A percentile compares a stretch with the other conserved stretches of the same genome.
Evolutionary conservation across 1,140 invertebrate genomes (phyloP).

Genomic region (Chironomus striatipennis): DNA sequence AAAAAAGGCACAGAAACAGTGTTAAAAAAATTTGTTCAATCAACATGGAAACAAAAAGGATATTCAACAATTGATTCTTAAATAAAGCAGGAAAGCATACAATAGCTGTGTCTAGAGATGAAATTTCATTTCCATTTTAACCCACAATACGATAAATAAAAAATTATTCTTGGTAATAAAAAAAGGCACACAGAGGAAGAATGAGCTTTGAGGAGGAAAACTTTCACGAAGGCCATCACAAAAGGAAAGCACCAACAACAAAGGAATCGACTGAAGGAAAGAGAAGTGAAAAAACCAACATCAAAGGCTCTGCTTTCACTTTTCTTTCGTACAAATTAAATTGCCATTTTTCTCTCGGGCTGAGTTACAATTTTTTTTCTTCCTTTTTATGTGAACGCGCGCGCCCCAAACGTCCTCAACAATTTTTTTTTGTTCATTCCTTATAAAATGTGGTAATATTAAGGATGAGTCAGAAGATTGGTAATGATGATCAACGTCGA

Average conservation of each 20-base stretch:
- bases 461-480: not conserved
- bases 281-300: not conserved
- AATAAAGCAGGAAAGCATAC: too few relatives aligned
- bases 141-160: too few relatives aligned
- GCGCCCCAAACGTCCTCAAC: not conserved
- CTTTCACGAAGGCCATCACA: not conserved
- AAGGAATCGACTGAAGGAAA: too few relatives aligned
- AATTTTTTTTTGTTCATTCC: not conserved
- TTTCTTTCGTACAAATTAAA: constrained; percentile 11
- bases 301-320: not conserved
- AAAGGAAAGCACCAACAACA: not conserved
- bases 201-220: not conserved
- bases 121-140: too few relatives aligned
- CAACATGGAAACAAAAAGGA: too few relatives aligned
- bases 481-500: not conserved
- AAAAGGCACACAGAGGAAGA: not conserved
- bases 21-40: too few relatives aligned
- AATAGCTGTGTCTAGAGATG: too few relatives aligned
- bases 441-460: not conserved
- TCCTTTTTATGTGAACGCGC: not conserved
- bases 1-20: too few relatives aligned
- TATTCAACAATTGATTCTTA: too few relatives aligned
- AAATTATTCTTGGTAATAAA: not conserved
- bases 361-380: not conserved
- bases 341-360: constrained; percentile 6